Base-by-base conservation (phyloP, 2,797 vertebrate species). In the Lycodopsis pacificus region DNA sequence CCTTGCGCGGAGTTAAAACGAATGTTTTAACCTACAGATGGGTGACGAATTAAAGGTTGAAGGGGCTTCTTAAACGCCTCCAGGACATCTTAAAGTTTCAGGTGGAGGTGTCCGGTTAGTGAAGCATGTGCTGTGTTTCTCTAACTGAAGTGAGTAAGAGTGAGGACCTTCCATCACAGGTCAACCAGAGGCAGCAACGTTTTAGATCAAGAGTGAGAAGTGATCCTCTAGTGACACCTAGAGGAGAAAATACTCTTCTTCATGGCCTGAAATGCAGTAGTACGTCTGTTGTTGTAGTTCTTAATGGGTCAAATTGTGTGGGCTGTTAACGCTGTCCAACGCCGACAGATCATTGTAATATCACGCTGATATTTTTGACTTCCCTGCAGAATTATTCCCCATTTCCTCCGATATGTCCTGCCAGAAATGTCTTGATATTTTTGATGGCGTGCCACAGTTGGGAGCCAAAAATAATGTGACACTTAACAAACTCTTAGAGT, bases 141-240 rank as follows among this genome's bases (percentile, higher is more conserved):
- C 38, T 12, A 40, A 40, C 38, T 40, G 38, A 38, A 42, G 42
- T 44, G 42, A 15, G 17, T 19, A 7, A 32, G 46, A 20, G 17
- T 20, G 46, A 15, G 32, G 54, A 62, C 19, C 25, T 70, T 53
- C 36, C n/a, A 32, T 51, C 65, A 9, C 14, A 0, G 7, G 22
- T 11, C 68, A 46, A 34, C 27, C 38, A 40, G 34, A 27, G 46
- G 14, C 49, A n/a, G 32, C 44, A 44, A 0, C 9, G 7, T 7
- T 40, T 12, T 15, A 7, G 17, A 61, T 10, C 7, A 34, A 34
- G 32, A 49, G 54, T 0, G 8, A 73, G 65, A 61, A 46, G 15
- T 49, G 58, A 71, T 81, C 68, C 85, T 91, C 58, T 91, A 75
- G 71, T 77, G 88, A 88, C 93, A 89, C 82, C 93, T 93, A 89